Evolutionary conservation across 2,797 vertebrate species (phyloP).

Genomic region (Sylvilagus floridanus): DNA sequence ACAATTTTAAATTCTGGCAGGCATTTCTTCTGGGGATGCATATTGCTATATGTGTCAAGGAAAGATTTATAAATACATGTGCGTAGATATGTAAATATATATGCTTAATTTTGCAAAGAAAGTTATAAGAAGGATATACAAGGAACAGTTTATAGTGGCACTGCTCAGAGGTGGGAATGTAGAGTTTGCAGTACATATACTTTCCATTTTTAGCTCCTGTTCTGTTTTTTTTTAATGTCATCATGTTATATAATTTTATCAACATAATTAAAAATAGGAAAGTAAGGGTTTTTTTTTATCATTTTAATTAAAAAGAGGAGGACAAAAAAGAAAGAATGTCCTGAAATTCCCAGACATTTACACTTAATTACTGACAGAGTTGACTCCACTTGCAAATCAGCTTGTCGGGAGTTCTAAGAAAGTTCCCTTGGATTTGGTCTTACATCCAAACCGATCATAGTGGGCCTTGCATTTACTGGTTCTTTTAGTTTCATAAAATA

Average conservation of each 20-base stretch:
- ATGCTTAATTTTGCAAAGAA: conserved; percentile 53
- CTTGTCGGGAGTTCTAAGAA: not conserved
- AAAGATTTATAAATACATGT: conserved; percentile 54
- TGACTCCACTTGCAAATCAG: not conserved
- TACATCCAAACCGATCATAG: conserved; percentile 2
- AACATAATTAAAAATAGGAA: conserved; percentile 39
- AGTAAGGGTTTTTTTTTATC: not conserved
- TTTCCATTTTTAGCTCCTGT: conserved; percentile 10
- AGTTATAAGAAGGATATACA: not conserved
- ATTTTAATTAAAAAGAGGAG: conserved; percentile 54
- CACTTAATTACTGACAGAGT: not conserved
- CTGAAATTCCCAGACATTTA: not conserved
- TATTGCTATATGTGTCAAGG: conserved; percentile 14
- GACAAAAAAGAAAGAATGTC: not conserved
- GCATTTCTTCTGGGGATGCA: conserved; percentile 19
- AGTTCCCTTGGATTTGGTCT: conserved; percentile 26
- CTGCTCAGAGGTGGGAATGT: not conserved
- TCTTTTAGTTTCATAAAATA: conserved; percentile 33
- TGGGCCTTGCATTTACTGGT: not conserved
- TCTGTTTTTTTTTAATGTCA: conserved; percentile 35
- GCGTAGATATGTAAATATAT: conserved; percentile 44
- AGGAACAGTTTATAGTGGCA: not conserved
- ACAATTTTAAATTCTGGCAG: conserved; percentile 42
- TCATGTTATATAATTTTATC: conserved; percentile 33
- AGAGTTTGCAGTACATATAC: not conserved